Percentiles rank a stretch among this genome's conserved stretches.
phyloP scores from a whole-genome alignment of 2,797 vertebrate genomes.

The Remorina albescens region DNA sequence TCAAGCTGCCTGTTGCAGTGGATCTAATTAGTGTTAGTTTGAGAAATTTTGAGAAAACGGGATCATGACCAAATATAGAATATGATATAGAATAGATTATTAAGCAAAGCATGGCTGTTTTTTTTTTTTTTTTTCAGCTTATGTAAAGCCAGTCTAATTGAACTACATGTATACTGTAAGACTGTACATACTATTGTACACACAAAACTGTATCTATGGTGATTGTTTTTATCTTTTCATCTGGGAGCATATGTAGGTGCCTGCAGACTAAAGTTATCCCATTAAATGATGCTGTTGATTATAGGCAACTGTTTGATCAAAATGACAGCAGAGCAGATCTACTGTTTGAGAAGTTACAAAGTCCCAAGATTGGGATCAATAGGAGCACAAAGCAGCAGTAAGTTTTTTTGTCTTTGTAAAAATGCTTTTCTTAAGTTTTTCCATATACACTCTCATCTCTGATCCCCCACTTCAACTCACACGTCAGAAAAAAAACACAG shows the following conservation, averaged over 20 bases:
- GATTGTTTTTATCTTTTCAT: neutral
- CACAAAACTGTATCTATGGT: neutral
- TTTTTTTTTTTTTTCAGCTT: neutral
- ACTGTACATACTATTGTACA: neutral
- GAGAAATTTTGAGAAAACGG: neutral
- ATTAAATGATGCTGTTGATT: neutral
- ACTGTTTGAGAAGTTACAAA: too few relatives aligned
- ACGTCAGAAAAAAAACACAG: conserved; percentile 23
- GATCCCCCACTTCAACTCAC: neutral
- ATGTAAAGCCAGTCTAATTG: neutral
- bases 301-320: neutral
- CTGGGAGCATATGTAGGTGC: neutral
- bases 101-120: neutral
- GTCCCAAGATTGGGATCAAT: too few relatives aligned
- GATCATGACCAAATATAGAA: neutral
- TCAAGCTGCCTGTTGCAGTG: neutral
- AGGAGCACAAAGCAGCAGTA: too few relatives aligned
- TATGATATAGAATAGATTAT: neutral
- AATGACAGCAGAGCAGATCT: too few relatives aligned
- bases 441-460: neutral
- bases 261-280: neutral
- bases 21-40: neutral
- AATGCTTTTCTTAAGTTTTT: neutral
- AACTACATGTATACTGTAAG: neutral
- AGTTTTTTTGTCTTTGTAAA: neutral